Evolutionary conservation across 2,888 invertebrate genomes (phyloP).

Genomic region (Epinotia ramella): DNA sequence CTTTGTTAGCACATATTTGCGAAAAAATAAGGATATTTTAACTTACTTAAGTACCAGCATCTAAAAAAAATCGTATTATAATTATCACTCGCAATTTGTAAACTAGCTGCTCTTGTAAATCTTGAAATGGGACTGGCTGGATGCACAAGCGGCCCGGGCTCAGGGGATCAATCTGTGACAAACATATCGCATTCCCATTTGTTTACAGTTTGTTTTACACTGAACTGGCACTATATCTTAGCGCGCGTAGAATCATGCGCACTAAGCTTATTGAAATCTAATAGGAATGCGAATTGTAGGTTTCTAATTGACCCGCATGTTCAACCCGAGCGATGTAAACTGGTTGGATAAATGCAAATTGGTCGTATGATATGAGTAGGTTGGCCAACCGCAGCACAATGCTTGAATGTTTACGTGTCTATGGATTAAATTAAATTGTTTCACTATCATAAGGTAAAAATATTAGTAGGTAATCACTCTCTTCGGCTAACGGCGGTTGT

Average conservation of each 20-base stretch:
- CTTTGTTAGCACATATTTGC: too few species aligned
- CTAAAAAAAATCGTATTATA: not conserved
- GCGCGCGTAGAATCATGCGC: not conserved
- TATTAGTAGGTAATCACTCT: too few species aligned
- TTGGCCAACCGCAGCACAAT: not conserved
- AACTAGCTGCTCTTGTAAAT: slow-evolving; percentile 8
- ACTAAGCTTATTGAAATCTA: not conserved
- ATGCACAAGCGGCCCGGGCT: not conserved
- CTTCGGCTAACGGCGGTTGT: too few species aligned
- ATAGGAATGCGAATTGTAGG: not conserved
- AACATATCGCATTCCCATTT: not conserved
- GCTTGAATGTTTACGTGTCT: not conserved
- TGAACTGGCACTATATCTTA: not conserved
- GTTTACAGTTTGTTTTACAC: not conserved
- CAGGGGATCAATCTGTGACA: not conserved
- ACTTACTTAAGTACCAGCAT: slow-evolving; percentile 11
- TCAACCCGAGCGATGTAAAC: slow-evolving; percentile 3
- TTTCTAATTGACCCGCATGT: not conserved
- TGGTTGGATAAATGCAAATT: slow-evolving; percentile 12
- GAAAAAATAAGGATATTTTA: not conserved
- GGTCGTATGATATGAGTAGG: not conserved
- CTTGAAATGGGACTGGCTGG: slow-evolving; percentile 5
- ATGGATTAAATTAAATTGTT: not conserved
- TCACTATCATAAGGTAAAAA: not conserved
- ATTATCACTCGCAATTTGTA: not conserved